Percentiles rank a stretch among this genome's conserved stretches.
Conservation (phyloP, 2,113 vertebrate genomes). For the Heterocephalus glaber region DNA sequence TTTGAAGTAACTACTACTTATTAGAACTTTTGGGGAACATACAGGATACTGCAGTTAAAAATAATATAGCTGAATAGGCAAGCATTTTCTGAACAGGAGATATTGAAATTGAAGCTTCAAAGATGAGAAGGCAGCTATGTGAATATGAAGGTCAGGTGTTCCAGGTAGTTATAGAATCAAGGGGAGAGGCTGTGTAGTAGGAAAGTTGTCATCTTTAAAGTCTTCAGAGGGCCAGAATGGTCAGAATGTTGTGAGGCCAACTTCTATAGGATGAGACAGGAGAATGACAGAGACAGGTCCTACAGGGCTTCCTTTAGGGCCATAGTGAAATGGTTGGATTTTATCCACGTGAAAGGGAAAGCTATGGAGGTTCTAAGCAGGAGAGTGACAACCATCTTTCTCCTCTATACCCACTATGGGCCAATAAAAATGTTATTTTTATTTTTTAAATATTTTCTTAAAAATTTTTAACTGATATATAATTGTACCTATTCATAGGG, state of each 20-base stretch:
- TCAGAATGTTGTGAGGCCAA: neutral
- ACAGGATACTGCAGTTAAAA: neutral
- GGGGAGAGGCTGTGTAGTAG: too few species aligned
- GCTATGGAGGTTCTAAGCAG: neutral
- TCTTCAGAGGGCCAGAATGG: too few species aligned
- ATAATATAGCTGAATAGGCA: neutral
- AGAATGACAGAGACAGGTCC: neutral
- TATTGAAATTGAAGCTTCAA: neutral
- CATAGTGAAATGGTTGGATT: neutral
- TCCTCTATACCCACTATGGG: neutral
- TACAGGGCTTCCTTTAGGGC: neutral
- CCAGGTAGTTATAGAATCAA: neutral
- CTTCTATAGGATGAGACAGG: neutral
- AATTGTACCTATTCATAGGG: neutral
- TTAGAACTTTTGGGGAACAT: neutral
- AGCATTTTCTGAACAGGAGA: neutral
- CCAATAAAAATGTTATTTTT: neutral
- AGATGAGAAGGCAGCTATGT: neutral
- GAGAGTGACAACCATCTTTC: neutral
- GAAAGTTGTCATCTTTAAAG: neutral
- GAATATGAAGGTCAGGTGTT: neutral
- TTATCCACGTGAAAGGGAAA: neutral
- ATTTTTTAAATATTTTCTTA: neutral
- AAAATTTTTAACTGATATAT: neutral
- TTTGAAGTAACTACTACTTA: neutral